These are phyloP conservation scores for Lordiphosa collinella DNA, from an alignment of 1,140 invertebrate species.

Conservation along the genomic window DNA sequence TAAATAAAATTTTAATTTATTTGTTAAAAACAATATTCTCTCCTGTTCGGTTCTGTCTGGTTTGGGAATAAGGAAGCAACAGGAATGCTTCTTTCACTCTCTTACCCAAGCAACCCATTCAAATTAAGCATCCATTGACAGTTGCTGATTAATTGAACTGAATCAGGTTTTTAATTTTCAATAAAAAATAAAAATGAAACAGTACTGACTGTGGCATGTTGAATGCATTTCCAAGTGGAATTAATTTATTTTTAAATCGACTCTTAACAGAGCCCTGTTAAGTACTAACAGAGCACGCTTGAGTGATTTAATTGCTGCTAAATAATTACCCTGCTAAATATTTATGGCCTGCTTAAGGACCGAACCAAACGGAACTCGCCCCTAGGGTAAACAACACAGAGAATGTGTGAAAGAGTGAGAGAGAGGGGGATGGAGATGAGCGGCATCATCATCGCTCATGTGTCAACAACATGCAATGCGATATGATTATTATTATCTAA, in stretches of 20 bases:
- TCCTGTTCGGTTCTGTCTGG: too few species aligned
- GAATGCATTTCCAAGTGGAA: conserved; percentile 58
- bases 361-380: conserved; percentile 10
- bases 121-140: conserved; percentile 72
- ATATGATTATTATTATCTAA: conserved; percentile 78
- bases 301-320: conserved; percentile 46
- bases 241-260: conserved; percentile 41
- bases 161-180: conserved; percentile 70
- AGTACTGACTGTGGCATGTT: conserved; percentile 48
- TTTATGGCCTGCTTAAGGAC: conserved; percentile 54
- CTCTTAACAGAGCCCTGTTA: not conserved
- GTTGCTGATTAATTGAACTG: conserved; percentile 67
- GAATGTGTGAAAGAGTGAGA: conserved; percentile 3
- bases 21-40: not conserved
- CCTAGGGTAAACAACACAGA: conserved; percentile 1
- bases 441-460: conserved; percentile 71
- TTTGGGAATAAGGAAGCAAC: conserved; percentile 38
- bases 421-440: conserved; percentile 20
- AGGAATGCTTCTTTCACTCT: conserved; percentile 13
- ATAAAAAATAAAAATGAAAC: conserved; percentile 31
- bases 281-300: conserved; percentile 19
- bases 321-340: conserved; percentile 58
- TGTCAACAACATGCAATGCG: conserved; percentile 77
- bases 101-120: conserved; percentile 2
- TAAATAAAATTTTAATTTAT: conserved; percentile 9